Evolutionary conservation across 2,888 invertebrate species (phyloP), one percentile per base, ranked within the genome.

Genomic region (Matsumyia berberina): DNA sequence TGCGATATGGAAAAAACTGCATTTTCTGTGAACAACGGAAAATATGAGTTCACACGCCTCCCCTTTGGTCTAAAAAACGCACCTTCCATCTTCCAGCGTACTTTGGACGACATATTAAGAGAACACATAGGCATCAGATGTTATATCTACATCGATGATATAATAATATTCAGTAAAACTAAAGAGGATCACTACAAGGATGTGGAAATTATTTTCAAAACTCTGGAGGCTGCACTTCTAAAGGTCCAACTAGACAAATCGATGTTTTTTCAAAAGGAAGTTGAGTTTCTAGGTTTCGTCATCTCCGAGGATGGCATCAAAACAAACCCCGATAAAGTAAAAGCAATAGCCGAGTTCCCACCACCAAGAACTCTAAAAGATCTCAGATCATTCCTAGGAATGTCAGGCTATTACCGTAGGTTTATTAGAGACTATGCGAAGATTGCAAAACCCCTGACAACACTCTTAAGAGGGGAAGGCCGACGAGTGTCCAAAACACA

Each of bases 271-370:
- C n/a, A 58, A 19, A 24, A 7, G 2, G 24, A 39, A 58, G 24
- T 39, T n/a, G 58, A 58, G 35, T 58, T 58, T 58, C 17, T 42
- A n/a, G 37, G 39, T 7, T 39, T 42, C n/a, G 11, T 42, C 15
- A 24, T 42, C 12, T 15, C 31, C 24, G 5, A 58, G 29, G 17
- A 24, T 3, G 24, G 24, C 1, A 3, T 24, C 24, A 24, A 24
- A 24, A 24, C 24, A 1, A 24, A 24, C 8, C 29, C 42, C 4
- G 7, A 6, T n/a, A 39, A 58, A 19, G 39, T 58, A 11, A n/a
- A 79, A 44, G 82, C 86, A 7, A 86, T 88, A 6, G 44, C 49
- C 17, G 81, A 86, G 4, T 86, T 85, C 6, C 87, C 87, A n/a
- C 8, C 74, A 6, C 87, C 87, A 9, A 83, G 57, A 39, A 87